Evolutionary conservation across 2,113 vertebrate species (phyloP).

Genomic region (Fregetta grallaria): DNA sequence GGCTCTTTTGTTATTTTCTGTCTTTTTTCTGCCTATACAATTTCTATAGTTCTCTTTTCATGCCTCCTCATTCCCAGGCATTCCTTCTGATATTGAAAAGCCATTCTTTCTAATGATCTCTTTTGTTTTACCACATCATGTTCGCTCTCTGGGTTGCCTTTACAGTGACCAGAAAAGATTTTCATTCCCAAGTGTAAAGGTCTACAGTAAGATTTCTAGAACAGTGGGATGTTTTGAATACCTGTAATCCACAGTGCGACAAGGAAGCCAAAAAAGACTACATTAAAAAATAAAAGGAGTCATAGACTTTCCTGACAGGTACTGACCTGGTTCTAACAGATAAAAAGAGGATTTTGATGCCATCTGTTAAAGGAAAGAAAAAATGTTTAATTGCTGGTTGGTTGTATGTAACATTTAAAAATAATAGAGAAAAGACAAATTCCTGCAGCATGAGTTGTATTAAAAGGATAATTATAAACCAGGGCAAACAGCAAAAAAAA

Average conservation of each 20-base stretch:
- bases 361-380: not conserved
- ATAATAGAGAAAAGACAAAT: not conserved
- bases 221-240: not conserved
- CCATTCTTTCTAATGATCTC: not conserved
- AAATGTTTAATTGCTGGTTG: not conserved
- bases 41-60: not conserved
- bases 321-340: not conserved
- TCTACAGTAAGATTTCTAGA: not conserved
- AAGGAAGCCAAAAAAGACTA: not conserved
- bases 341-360: not conserved
- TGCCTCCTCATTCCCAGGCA: not conserved
- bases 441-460: not conserved
- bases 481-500: not conserved
- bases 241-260: not conserved
- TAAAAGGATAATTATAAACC: not conserved
- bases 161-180: not conserved
- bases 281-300: not conserved
- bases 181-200: not conserved
- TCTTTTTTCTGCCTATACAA: not conserved
- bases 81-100: not conserved
- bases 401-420: not conserved
- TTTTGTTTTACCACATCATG: not conserved
- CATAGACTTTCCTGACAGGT: not conserved
- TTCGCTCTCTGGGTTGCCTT: not conserved
- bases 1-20: not conserved